Conservation (phyloP, 2,113 vertebrate genomes). For the Rhombomys opimus region DNA sequence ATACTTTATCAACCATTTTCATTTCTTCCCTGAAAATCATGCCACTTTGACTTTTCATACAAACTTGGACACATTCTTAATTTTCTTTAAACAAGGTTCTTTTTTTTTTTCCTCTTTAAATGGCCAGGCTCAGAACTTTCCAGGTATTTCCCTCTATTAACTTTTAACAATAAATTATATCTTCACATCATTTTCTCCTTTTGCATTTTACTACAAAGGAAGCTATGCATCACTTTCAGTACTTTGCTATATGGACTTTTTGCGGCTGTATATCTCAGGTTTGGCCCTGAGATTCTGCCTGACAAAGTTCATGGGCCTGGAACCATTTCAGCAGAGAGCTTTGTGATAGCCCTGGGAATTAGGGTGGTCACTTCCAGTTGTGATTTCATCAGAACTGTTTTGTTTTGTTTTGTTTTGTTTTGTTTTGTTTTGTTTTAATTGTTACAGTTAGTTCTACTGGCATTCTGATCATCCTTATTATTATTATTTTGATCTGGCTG, state of each 20-base stretch:
- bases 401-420: neutral
- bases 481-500: too few species aligned
- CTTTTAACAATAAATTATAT: neutral
- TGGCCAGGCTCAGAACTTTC: neutral
- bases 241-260: neutral
- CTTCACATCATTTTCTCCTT: neutral
- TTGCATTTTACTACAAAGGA: neutral
- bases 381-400: neutral
- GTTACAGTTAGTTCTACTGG: too few species aligned
- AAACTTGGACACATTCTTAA: neutral
- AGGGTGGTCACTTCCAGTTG: neutral
- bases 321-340: neutral
- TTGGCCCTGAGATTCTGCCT: neutral
- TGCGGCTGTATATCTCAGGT: too few species aligned
- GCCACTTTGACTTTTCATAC: neutral
- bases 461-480: neutral
- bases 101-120: neutral
- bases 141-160: neutral
- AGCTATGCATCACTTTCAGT: neutral
- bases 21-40: neutral
- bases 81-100: neutral
- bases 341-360: neutral
- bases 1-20: neutral
- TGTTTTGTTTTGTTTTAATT: too few species aligned
- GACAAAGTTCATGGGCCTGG: neutral